These are phyloP conservation scores for Tupaia chinensis DNA, from an alignment of 2,113 vertebrate species.

Conservation along the genomic window DNA sequence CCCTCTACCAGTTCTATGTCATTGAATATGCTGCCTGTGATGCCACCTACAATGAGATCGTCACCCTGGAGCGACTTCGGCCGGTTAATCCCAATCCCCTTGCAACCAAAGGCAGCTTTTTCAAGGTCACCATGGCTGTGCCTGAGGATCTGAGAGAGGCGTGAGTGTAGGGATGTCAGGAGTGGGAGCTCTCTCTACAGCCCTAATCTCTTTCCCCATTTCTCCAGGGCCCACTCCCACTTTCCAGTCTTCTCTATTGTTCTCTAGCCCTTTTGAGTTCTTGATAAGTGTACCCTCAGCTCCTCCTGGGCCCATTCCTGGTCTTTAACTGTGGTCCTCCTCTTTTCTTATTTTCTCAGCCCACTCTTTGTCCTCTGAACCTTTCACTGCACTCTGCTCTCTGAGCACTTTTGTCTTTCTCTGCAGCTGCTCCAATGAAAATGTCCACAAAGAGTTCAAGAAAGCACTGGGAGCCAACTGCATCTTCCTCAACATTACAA, in stretches of 20 bases:
- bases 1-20: slow-evolving; percentile 92
- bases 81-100: slow-evolving; percentile 94
- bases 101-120: slow-evolving; percentile 91
- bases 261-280: not conserved
- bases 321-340: not conserved
- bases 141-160: slow-evolving; percentile 94
- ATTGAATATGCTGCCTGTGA: slow-evolving; percentile 96
- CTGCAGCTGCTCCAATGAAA: slow-evolving; percentile 92
- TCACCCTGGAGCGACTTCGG: slow-evolving; percentile 94
- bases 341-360: not conserved
- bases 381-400: not conserved
- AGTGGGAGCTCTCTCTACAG: not conserved
- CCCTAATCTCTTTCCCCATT: not conserved
- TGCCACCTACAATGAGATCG: slow-evolving; percentile 96
- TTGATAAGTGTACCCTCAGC: not conserved
- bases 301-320: slow-evolving; percentile 6
- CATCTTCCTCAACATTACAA: slow-evolving; percentile 92
- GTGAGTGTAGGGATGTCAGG: slow-evolving; percentile 85
- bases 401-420: slow-evolving; percentile 35
- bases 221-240: not conserved
- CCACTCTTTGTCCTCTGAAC: not conserved
- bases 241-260: slow-evolving; percentile 9
- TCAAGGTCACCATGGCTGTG: slow-evolving; percentile 92
- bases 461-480: slow-evolving; percentile 95
- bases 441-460: slow-evolving; percentile 96